Percentiles rank a stretch among this genome's conserved stretches.
Evolutionary conservation across 2,113 vertebrate species (phyloP).

Genomic region (Microcebus griseorufus): DNA sequence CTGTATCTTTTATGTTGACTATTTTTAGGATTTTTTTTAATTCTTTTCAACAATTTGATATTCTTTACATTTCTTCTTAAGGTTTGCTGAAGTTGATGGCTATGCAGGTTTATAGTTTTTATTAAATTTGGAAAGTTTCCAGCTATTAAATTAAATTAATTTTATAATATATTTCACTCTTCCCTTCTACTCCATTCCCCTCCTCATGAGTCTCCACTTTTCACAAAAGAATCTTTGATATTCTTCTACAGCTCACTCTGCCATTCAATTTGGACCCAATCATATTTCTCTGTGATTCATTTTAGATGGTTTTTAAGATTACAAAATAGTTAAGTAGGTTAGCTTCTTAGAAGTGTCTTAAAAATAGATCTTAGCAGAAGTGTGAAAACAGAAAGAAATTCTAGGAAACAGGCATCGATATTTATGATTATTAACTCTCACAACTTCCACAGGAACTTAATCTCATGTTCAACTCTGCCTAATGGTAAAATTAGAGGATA

Average conservation of each 20-base stretch:
- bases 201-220: not conserved
- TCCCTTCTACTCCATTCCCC: accelerated
- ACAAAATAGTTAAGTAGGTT: not conserved
- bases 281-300: not conserved
- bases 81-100: not conserved
- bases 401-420: not conserved
- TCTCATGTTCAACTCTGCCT: not conserved
- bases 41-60: not conserved
- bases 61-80: not conserved
- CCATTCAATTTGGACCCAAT: not conserved
- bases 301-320: not conserved
- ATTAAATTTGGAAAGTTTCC: not conserved
- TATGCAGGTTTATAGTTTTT: not conserved
- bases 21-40: not conserved
- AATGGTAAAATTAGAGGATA: not conserved
- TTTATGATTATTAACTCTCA: not conserved
- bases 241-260: not conserved
- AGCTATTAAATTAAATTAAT: not conserved
- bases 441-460: accelerated
- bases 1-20: not conserved
- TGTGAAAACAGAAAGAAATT: not conserved
- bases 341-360: not conserved
- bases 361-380: not conserved
- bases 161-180: not conserved
- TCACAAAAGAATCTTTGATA: not conserved